phyloP scores from a whole-genome alignment of 2,888 invertebrate genomes.

The Drosophila neotestacea region DNA sequence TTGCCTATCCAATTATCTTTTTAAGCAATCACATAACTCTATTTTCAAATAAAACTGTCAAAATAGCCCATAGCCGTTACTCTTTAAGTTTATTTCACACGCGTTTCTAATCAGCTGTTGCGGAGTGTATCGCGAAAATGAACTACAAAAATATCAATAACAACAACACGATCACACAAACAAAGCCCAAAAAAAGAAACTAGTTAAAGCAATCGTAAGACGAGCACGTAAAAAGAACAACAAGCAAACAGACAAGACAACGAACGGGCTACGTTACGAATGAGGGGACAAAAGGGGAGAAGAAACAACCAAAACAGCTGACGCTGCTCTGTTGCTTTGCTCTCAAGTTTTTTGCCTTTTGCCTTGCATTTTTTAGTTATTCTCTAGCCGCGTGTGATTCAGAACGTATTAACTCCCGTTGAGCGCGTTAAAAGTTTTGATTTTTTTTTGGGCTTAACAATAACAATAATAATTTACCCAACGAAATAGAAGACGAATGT shows the following conservation, averaged over 20 bases:
- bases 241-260: slow-evolving; percentile 32
- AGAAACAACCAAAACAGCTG: slow-evolving; percentile 64
- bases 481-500: slow-evolving; percentile 56
- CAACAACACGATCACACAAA: slow-evolving; percentile 41
- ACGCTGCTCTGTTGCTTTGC: slow-evolving; percentile 45
- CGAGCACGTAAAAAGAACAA: slow-evolving; percentile 46
- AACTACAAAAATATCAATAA: slow-evolving; percentile 43
- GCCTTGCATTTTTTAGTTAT: slow-evolving; percentile 78
- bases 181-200: slow-evolving; percentile 54
- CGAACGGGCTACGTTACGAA: slow-evolving; percentile 40
- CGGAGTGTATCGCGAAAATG: slow-evolving; percentile 9
- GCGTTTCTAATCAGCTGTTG: slow-evolving; percentile 14
- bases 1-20: not conserved
- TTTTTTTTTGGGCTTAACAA: slow-evolving; percentile 54
- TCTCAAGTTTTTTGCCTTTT: slow-evolving; percentile 48
- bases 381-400: slow-evolving; percentile 61
- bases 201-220: slow-evolving; percentile 61
- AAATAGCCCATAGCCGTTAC: not conserved
- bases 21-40: not conserved
- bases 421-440: slow-evolving; percentile 28
- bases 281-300: slow-evolving; percentile 7
- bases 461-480: slow-evolving; percentile 61
- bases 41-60: not conserved
- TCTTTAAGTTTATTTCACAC: not conserved
- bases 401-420: slow-evolving; percentile 58